Conservation (phyloP, 2,113 vertebrate species). For the Passer montanus region DNA sequence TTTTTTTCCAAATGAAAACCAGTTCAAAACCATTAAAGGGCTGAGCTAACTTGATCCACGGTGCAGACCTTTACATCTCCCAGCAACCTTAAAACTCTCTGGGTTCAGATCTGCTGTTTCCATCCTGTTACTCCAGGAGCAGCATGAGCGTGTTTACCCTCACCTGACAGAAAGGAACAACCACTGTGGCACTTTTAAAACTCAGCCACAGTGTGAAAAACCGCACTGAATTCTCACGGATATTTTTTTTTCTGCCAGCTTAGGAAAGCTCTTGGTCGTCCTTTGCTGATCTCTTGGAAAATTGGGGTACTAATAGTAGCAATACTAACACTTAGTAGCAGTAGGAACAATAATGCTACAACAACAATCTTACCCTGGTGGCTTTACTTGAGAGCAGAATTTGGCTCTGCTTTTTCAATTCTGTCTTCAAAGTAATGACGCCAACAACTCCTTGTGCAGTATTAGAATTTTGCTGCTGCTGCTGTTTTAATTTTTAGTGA, state of each 20-base stretch:
- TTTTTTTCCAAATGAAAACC: conserved; percentile 48
- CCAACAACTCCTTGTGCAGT: neutral
- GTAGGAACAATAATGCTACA: neutral
- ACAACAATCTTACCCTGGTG: neutral
- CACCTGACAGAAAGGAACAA: neutral
- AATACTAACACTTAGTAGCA: neutral
- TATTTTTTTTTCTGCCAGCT: rapidly evolving
- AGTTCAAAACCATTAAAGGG: conserved; percentile 23
- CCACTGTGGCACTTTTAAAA: neutral
- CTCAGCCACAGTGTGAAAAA: neutral
- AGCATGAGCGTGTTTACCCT: neutral
- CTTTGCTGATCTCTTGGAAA: neutral
- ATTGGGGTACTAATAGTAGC: neutral
- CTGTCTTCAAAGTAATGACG: neutral
- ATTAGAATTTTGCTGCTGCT: neutral
- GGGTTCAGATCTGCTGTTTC: rapidly evolving
- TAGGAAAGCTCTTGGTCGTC: neutral
- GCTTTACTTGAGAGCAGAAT: neutral
- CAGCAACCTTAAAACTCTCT: neutral
- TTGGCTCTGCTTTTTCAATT: neutral
- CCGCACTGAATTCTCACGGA: neutral
- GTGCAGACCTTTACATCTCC: neutral
- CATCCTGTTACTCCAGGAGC: neutral
- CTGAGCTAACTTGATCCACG: neutral
- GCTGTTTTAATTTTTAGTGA: neutral